These are phyloP conservation scores for Acanthisitta chloris DNA, from an alignment of 2,113 vertebrate genomes.

Conservation along the genomic window DNA sequence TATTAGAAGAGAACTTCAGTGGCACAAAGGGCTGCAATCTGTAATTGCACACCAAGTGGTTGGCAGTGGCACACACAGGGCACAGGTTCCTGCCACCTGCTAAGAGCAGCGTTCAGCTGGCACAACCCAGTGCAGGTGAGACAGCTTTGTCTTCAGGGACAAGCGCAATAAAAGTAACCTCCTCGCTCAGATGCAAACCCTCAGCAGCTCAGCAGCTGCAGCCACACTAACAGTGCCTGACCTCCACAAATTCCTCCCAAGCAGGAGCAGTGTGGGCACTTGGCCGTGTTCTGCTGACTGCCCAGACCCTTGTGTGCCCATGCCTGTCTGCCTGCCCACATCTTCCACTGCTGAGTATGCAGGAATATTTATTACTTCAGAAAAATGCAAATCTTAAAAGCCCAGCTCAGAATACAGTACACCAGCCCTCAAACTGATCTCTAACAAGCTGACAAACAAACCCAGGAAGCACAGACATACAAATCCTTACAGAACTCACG, in stretches of 20 bases:
- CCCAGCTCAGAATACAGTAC: neutral
- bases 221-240: neutral
- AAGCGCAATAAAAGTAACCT: neutral
- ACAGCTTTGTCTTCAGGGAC: neutral
- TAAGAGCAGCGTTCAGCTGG: neutral
- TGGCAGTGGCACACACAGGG: neutral
- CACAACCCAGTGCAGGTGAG: neutral
- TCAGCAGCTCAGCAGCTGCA: neutral
- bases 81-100: neutral
- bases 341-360: neutral
- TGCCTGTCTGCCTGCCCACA: neutral
- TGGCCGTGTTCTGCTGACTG: neutral
- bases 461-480: fast-evolving
- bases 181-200: neutral
- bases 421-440: neutral
- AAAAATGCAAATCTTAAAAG: neutral
- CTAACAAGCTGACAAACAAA: neutral
- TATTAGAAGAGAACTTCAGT: neutral
- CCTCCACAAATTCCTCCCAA: neutral
- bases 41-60: neutral
- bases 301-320: neutral
- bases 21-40: neutral
- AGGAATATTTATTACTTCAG: neutral
- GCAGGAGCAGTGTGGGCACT: neutral
- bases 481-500: neutral